A percentile compares a stretch with the other conserved stretches of the same genome.
phyloP scores from a whole-genome alignment of 2,113 vertebrate species.

The Hiodon tergisus region DNA sequence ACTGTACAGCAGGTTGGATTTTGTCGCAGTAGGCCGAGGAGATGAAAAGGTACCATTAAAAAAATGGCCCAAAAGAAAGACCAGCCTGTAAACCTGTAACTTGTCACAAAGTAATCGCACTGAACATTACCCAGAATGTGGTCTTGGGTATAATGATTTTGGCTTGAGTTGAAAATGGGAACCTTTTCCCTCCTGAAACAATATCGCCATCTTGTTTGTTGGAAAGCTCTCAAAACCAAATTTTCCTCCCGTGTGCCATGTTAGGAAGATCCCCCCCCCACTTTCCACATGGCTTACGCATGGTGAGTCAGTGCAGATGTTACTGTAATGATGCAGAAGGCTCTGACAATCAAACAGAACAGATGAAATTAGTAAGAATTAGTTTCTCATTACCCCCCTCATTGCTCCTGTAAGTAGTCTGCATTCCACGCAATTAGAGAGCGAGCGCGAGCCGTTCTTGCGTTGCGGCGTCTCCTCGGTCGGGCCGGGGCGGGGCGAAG shows the following conservation, averaged over 20 bases:
- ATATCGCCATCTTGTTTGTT: conserved; percentile 8
- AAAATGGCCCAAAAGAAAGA: too few species aligned
- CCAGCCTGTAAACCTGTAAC: too few species aligned
- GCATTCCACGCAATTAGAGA: conserved; percentile 64
- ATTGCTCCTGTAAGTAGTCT: conserved; percentile 73
- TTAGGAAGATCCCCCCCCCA: conserved; percentile 19
- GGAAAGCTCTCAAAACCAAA: conserved; percentile 20
- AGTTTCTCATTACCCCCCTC: conserved; percentile 75
- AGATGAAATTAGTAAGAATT: conserved; percentile 70
- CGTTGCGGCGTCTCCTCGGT: conserved; percentile 21
- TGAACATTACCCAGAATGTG: too few species aligned
- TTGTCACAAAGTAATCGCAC: too few species aligned
- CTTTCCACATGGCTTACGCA: conserved; percentile 22
- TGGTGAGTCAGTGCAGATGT: conserved; percentile 65
- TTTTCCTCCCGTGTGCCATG: conserved; percentile 6
- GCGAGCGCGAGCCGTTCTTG: conserved; percentile 45
- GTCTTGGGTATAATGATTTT: too few species aligned
- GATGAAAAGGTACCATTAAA: too few species aligned
- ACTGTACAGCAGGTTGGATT: too few species aligned
- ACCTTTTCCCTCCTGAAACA: background rate
- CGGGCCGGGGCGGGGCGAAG: background rate
- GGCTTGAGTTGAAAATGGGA: background rate
- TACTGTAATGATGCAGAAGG: conserved; percentile 66
- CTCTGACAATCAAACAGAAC: conserved; percentile 59
- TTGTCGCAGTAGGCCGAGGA: too few species aligned